Percentiles rank a stretch among this genome's conserved stretches.
Evolutionary conservation across 30 jellyfish, hydroid and myxozoan genomes (phyloP).

Genomic region (Aurelia sp.): DNA sequence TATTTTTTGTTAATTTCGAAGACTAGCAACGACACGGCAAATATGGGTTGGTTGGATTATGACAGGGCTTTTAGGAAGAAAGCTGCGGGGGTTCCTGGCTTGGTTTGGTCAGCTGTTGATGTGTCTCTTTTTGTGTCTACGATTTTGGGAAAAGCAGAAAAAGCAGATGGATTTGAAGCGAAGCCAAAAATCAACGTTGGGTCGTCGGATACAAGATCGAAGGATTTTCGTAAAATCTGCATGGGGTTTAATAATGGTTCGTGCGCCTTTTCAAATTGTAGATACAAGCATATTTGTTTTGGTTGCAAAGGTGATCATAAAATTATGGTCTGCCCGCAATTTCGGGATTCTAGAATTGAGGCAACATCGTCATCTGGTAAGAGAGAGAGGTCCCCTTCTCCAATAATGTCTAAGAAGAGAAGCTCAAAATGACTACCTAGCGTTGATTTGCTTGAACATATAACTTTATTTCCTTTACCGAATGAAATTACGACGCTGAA

Average conservation of each 20-base stretch:
- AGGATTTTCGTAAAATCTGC: neutral
- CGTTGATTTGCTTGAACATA: neutral
- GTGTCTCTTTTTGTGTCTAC: slow-evolving; percentile 33
- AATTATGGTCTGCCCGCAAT: neutral
- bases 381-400: neutral
- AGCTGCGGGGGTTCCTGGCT: slow-evolving; percentile 9
- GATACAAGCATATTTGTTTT: neutral
- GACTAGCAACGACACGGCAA: slow-evolving; percentile 2
- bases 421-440: neutral
- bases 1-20: slow-evolving; percentile 10
- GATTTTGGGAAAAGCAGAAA: neutral
- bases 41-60: slow-evolving; percentile 39
- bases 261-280: neutral
- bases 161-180: too few relatives aligned
- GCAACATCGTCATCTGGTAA: neutral
- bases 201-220: neutral
- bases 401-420: neutral
- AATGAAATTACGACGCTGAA: neutral
- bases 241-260: neutral
- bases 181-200: neutral
- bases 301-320: neutral
- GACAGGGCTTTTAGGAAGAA: slow-evolving; percentile 27
- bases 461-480: neutral
- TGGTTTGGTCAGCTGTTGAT: slow-evolving; percentile 13
- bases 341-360: neutral